Conservation (phyloP, 2,797 vertebrate species). For the Chelonia mydas region DNA sequence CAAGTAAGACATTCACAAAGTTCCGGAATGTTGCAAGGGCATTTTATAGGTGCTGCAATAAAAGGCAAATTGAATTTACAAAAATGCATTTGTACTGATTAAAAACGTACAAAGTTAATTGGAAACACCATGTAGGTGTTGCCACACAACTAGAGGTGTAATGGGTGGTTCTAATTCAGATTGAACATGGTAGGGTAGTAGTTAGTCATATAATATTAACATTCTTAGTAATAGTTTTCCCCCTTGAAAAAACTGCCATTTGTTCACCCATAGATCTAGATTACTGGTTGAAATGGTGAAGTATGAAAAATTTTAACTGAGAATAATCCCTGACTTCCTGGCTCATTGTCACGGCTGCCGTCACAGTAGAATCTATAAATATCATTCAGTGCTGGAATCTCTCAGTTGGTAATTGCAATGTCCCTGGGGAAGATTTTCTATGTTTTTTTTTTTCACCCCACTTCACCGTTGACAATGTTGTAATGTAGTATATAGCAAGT, state of each 20-base stretch:
- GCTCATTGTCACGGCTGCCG: background rate
- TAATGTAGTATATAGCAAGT: slow-evolving; percentile 39
- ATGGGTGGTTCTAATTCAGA: slow-evolving; percentile 78
- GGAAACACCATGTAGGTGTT: slow-evolving; percentile 94
- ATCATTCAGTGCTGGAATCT: background rate
- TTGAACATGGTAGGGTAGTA: background rate
- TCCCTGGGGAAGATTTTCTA: slow-evolving; percentile 47
- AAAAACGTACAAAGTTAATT: slow-evolving; percentile 92
- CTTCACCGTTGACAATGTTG: slow-evolving; percentile 44
- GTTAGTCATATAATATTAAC: background rate
- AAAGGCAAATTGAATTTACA: slow-evolving; percentile 95
- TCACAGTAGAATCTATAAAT: slow-evolving; percentile 41
- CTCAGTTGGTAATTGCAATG: background rate
- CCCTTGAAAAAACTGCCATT: background rate
- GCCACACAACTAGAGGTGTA: slow-evolving; percentile 87
- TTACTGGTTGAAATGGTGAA: background rate
- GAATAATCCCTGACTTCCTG: background rate
- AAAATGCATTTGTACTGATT: slow-evolving; percentile 89
- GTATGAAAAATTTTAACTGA: background rate
- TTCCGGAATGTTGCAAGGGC: slow-evolving; percentile 97
- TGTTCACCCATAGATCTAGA: background rate
- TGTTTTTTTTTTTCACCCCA: slow-evolving; percentile 18
- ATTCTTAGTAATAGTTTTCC: slow-evolving; percentile 17
- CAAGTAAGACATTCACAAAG: slow-evolving; percentile 96
- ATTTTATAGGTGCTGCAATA: slow-evolving; percentile 95